These are phyloP conservation scores for Hylaeus volcanicus DNA, from an alignment of 1,140 invertebrate genomes.

Conservation along the genomic window DNA sequence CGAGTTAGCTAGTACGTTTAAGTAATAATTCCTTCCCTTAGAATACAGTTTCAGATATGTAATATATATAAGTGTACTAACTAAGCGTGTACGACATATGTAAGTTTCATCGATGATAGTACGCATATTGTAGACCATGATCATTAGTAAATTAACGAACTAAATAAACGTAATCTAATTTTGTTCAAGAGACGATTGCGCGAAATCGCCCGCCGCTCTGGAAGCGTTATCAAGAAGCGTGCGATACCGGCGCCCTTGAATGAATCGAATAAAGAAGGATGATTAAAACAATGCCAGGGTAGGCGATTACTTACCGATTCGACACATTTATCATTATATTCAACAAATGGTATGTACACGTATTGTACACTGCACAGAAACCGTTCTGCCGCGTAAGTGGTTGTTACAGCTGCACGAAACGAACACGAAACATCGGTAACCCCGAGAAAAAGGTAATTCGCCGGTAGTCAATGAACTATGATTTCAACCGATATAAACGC, in stretches of 20 bases:
- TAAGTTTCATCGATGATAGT: not conserved
- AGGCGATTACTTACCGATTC: too few species aligned
- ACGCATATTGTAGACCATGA: not conserved
- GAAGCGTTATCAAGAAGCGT: too few species aligned
- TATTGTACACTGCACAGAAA: slow-evolving; percentile 28
- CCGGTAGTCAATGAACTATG: too few species aligned
- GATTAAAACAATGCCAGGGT: too few species aligned
- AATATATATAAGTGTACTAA: slow-evolving; percentile 24
- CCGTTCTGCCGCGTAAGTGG: not conserved
- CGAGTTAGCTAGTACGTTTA: not conserved
- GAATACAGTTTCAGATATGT: slow-evolving; percentile 16
- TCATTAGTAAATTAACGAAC: slow-evolving; percentile 7
- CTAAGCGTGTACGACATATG: not conserved
- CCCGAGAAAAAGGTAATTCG: not conserved
- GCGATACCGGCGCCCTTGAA: too few species aligned
- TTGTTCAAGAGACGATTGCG: not conserved
- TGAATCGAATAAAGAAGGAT: too few species aligned
- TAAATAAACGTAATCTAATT: slow-evolving; percentile 22
- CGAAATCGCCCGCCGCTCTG: not conserved
- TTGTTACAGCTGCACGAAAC: not conserved
- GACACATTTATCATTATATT: slow-evolving; percentile 24
- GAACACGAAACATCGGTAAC: not conserved
- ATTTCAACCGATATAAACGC: not conserved
- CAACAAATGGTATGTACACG: slow-evolving; percentile 53
- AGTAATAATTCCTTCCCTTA: slow-evolving; percentile 5